Evolutionary conservation across 2,888 invertebrate genomes (phyloP).

Genomic region (Pammene aurita): DNA sequence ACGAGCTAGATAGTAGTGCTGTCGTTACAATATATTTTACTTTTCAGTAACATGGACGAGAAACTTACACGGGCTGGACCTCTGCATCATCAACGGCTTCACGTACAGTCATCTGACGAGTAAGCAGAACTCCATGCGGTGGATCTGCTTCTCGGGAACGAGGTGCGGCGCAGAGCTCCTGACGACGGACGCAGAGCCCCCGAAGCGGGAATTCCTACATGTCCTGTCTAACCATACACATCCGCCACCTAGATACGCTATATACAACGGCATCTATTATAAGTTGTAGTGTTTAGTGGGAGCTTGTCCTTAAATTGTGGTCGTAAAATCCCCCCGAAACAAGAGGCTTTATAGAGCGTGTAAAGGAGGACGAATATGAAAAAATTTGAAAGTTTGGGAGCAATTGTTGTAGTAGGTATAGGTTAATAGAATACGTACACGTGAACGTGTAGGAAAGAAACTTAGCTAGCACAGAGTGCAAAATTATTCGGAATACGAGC

Average conservation of each 20-base stretch:
- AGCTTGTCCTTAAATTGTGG: too few species aligned
- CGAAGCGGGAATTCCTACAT: neutral
- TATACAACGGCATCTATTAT: constrained; percentile 17
- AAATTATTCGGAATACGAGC: neutral
- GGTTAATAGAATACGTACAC: neutral
- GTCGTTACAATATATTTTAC: neutral
- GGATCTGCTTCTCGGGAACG: constrained; percentile 43
- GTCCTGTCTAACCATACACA: neutral
- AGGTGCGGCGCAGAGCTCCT: neutral
- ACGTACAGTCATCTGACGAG: constrained; percentile 41
- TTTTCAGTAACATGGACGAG: constrained; percentile 17
- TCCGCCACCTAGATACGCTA: neutral
- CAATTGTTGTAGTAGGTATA: neutral
- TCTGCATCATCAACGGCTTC: constrained; percentile 49
- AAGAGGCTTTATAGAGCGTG: too few species aligned
- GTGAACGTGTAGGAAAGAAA: neutral
- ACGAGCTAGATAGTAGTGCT: too few species aligned
- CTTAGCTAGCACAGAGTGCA: neutral
- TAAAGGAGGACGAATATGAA: too few species aligned
- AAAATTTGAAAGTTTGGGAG: neutral
- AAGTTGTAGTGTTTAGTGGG: neutral
- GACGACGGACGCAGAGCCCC: neutral
- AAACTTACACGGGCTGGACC: constrained; percentile 43
- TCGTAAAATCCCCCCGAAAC: too few species aligned
- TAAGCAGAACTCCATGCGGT: constrained; percentile 32